These are phyloP conservation scores for Wasmannia auropunctata DNA, from an alignment of 1,140 invertebrate species.

Conservation along the genomic window DNA sequence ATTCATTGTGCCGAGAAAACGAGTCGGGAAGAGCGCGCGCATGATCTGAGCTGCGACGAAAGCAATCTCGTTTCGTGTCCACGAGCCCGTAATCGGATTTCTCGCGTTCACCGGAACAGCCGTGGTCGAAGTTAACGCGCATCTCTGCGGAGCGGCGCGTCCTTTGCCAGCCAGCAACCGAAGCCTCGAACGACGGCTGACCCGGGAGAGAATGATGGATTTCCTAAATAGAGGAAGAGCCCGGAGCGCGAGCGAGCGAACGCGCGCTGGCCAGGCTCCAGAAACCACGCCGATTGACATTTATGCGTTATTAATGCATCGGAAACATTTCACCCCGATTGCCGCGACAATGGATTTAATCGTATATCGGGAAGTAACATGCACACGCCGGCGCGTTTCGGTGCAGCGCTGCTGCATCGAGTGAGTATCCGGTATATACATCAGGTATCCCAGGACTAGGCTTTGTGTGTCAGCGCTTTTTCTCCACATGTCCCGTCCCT, in stretches of 20 bases:
- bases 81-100: slow-evolving; percentile 49
- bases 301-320: slow-evolving; percentile 76
- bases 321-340: slow-evolving; percentile 73
- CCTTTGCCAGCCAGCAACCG: slow-evolving; percentile 44
- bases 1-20: slow-evolving; percentile 27
- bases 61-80: slow-evolving; percentile 52
- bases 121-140: slow-evolving; percentile 66
- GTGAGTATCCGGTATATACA: background rate
- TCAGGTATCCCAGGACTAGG: slow-evolving; percentile 3
- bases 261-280: slow-evolving; percentile 59
- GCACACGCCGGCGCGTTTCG: slow-evolving; percentile 64
- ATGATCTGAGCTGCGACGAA: slow-evolving; percentile 33
- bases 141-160: slow-evolving; percentile 61
- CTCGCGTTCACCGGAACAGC: slow-evolving; percentile 51
- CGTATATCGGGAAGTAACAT: slow-evolving; percentile 64
- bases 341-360: slow-evolving; percentile 74
- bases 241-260: background rate
- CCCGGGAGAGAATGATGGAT: slow-evolving; percentile 68
- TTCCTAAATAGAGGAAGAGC: slow-evolving; percentile 63
- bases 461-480: slow-evolving; percentile 71
- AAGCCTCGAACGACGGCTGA: slow-evolving; percentile 64
- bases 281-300: slow-evolving; percentile 67
- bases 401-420: slow-evolving; percentile 42
- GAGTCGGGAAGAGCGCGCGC: background rate
- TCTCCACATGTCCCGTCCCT: slow-evolving; percentile 46